Evolutionary conservation across 2,888 invertebrate genomes (phyloP).

Genomic region (Himalopsyche japonica): DNA sequence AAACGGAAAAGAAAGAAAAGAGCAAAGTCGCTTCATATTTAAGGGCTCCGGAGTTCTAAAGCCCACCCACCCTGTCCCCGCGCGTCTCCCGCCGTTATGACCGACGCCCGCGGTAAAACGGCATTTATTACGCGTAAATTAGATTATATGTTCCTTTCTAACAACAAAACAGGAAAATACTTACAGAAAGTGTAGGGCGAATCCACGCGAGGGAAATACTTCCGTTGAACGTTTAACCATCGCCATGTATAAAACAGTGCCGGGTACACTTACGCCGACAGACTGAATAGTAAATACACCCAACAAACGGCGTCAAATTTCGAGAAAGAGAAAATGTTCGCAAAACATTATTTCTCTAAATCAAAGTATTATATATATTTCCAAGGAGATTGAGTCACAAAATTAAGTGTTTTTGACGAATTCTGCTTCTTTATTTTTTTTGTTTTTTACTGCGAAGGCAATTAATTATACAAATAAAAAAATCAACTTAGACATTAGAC

Average conservation of each 20-base stretch:
- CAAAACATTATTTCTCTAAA: too few species aligned
- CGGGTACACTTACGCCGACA: not conserved
- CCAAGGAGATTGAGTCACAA: too few species aligned
- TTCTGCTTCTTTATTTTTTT: too few species aligned
- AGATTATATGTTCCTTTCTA: slow-evolving; percentile 27
- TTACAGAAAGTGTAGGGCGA: not conserved
- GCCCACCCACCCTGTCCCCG: not conserved
- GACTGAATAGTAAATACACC: not conserved
- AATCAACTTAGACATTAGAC: too few species aligned
- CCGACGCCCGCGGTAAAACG: slow-evolving; percentile 17
- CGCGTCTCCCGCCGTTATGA: slow-evolving; percentile 3
- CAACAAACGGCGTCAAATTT: not conserved
- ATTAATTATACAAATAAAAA: too few species aligned
- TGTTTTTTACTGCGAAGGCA: too few species aligned
- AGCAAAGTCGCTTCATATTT: not conserved
- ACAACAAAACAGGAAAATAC: slow-evolving; percentile 1
- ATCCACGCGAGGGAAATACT: not conserved
- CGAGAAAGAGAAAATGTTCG: too few species aligned
- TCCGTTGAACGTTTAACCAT: not conserved
- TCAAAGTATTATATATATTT: too few species aligned
- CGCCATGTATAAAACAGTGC: not conserved
- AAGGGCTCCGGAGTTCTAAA: not conserved
- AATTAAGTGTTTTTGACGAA: too few species aligned
- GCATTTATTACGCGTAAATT: slow-evolving; percentile 34
- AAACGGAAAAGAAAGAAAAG: not conserved